phyloP scores from a whole-genome alignment of 2,113 vertebrate species.

The Hystrix cristata region DNA sequence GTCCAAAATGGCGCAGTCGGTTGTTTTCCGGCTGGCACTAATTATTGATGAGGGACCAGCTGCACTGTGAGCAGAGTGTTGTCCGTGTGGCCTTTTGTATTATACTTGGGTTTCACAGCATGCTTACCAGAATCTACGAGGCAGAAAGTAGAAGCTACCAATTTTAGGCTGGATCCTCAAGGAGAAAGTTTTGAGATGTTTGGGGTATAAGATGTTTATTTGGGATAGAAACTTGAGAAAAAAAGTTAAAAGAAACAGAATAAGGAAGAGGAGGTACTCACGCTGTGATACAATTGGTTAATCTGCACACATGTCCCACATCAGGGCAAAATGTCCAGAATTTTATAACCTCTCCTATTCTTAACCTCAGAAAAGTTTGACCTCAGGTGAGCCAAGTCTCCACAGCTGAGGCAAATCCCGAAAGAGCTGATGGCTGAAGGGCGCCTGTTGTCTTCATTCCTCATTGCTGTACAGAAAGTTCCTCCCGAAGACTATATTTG shows the following conservation, averaged over 20 bases:
- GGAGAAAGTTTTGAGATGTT: not conserved
- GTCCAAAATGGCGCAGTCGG: not conserved
- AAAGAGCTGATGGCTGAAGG: not conserved
- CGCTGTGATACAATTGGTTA: not conserved
- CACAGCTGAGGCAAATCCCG: not conserved
- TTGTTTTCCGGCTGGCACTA: not conserved
- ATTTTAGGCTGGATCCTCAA: not conserved
- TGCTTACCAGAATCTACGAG: not conserved
- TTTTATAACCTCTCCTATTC: not conserved
- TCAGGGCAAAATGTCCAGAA: not conserved
- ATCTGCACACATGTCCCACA: not conserved
- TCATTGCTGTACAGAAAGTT: not conserved
- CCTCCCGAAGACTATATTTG: not conserved
- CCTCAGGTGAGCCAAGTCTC: not conserved
- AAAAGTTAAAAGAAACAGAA: not conserved
- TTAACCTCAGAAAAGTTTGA: not conserved
- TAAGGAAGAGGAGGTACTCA: not conserved
- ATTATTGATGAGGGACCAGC: not conserved
- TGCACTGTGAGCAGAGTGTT: not conserved
- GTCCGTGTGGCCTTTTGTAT: not conserved
- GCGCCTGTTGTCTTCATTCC: not conserved
- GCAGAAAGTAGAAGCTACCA: not conserved
- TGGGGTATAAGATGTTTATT: not conserved
- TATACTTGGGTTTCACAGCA: not conserved
- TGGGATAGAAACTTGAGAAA: not conserved